A percentile compares a stretch with the other conserved stretches of the same genome.
phyloP scores from a whole-genome alignment of 2,888 invertebrate genomes.

The Hydraecia micacea region DNA sequence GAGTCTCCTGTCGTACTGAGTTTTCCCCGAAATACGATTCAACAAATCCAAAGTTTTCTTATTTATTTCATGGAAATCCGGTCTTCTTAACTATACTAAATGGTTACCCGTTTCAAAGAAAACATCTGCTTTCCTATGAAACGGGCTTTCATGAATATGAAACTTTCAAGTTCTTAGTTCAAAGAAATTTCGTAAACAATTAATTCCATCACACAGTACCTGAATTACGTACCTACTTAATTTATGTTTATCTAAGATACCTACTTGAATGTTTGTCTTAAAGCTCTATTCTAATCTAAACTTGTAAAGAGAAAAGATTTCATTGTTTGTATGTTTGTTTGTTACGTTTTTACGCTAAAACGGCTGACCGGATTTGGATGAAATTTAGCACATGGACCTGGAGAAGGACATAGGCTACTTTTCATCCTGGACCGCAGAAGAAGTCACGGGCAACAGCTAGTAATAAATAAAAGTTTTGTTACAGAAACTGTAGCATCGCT shows the following conservation, averaged over 20 bases:
- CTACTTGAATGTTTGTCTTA: not conserved
- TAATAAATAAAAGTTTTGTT: not conserved
- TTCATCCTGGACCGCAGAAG: not conserved
- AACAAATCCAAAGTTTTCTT: not conserved
- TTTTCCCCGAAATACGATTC: not conserved
- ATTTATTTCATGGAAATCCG: not conserved
- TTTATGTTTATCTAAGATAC: not conserved
- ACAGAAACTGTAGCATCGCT: conserved; percentile 56
- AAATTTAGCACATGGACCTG: not conserved
- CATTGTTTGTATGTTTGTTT: not conserved
- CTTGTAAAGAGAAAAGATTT: not conserved
- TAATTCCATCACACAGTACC: not conserved
- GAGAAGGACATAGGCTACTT: not conserved
- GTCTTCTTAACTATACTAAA: not conserved
- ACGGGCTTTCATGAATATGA: not conserved
- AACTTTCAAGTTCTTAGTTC: not conserved
- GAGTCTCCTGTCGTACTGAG: not conserved
- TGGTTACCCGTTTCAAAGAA: not conserved
- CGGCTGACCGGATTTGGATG: not conserved
- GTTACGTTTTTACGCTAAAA: not conserved
- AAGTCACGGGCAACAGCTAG: not conserved
- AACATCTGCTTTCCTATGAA: not conserved
- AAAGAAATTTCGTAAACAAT: not conserved
- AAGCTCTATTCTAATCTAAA: not conserved
- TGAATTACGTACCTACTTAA: not conserved